Evolutionary conservation across 2,797 vertebrate genomes (phyloP).

Genomic region (Malacoctenus gilli): DNA sequence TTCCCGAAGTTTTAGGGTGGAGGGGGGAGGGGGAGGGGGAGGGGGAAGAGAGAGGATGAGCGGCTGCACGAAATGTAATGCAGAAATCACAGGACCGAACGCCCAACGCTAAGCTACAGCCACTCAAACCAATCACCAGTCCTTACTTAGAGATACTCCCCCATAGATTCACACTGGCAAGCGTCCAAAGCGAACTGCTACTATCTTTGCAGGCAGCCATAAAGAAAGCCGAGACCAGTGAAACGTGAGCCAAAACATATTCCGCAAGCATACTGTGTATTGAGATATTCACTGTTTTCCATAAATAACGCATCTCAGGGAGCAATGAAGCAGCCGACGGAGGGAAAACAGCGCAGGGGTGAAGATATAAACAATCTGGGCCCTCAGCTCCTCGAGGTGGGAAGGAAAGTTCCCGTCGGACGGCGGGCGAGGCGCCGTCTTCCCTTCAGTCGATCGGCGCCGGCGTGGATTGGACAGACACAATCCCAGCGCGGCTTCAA

Average conservation of each 20-base stretch:
- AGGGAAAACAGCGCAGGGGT: constrained; percentile 53
- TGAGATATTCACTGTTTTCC: constrained; percentile 79
- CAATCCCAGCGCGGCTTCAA: constrained; percentile 40
- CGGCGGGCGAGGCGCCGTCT: constrained; percentile 21
- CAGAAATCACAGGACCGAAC: constrained; percentile 65
- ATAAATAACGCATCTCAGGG: constrained; percentile 74
- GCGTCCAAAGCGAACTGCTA: constrained; percentile 69
- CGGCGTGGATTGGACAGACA: constrained; percentile 52
- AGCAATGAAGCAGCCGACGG: constrained; percentile 69
- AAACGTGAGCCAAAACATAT: constrained; percentile 77
- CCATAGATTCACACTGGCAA: constrained; percentile 71
- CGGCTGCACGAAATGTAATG: constrained; percentile 44
- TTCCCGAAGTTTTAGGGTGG: constrained; percentile 49
- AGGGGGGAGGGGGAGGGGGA: too few relatives aligned
- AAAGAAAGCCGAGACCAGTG: constrained; percentile 69
- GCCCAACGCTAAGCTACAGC: constrained; percentile 55
- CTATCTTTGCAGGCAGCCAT: constrained; percentile 76
- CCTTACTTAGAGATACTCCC: constrained; percentile 68
- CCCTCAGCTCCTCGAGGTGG: constrained; percentile 56
- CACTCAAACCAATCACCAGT: constrained; percentile 73
- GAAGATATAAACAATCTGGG: constrained; percentile 72
- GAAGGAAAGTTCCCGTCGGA: constrained; percentile 62
- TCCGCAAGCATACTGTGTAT: constrained; percentile 72
- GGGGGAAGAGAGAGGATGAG: constrained; percentile 50
- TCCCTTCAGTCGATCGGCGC: constrained; percentile 33